Percentiles rank a stretch among this genome's conserved stretches.
phyloP scores from a whole-genome alignment of 2,113 vertebrate genomes.

The Odontophorus gujanensis region DNA sequence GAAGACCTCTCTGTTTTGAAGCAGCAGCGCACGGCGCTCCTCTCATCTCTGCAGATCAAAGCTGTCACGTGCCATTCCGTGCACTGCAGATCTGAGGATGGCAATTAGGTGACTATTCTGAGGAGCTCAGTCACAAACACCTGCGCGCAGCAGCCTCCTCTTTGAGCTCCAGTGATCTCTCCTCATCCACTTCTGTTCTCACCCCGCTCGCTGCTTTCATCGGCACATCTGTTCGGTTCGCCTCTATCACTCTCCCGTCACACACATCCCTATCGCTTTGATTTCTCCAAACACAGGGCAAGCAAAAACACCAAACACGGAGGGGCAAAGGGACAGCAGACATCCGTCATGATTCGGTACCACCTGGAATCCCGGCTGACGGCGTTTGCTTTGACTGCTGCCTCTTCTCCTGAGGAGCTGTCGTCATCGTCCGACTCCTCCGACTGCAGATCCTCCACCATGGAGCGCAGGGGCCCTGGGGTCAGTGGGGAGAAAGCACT shows the following conservation, averaged over 20 bases:
- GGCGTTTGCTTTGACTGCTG: conserved; percentile 87
- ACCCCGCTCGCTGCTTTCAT: background rate
- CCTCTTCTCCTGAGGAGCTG: conserved; percentile 93
- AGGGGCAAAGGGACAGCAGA: background rate
- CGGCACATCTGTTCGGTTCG: background rate
- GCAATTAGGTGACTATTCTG: background rate
- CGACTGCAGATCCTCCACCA: conserved; percentile 96
- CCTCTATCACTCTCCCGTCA: background rate
- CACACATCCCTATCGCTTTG: background rate
- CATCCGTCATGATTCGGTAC: background rate
- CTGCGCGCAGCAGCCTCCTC: background rate
- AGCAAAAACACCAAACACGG: background rate
- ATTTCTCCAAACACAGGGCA: background rate
- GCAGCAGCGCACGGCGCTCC: rapidly evolving
- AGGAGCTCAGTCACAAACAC: background rate
- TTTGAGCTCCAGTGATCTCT: background rate
- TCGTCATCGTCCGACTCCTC: conserved; percentile 96
- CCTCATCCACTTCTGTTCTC: background rate
- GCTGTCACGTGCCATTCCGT: background rate
- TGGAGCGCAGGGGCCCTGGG: conserved; percentile 91
- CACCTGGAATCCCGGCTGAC: conserved; percentile 92
- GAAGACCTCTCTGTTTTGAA: background rate
- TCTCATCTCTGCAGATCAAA: background rate
- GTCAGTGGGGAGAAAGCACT: rapidly evolving
- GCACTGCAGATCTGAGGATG: background rate